A percentile compares a stretch with the other conserved stretches of the same genome.
Evolutionary conservation across 2,888 invertebrate species (phyloP).

Genomic region (Drosophila incognita): DNA sequence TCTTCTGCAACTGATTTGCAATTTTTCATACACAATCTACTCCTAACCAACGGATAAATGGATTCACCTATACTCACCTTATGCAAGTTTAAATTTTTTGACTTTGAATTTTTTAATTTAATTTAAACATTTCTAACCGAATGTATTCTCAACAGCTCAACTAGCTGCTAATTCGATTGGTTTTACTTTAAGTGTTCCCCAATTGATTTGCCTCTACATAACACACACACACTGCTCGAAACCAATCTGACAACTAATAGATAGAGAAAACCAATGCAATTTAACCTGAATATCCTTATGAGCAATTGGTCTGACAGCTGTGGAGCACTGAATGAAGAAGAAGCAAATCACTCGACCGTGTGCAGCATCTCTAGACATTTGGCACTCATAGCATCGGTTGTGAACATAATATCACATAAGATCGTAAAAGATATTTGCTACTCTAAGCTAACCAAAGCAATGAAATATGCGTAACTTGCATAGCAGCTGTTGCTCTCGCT

Average conservation of each 20-base stretch:
- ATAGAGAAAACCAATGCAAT: constrained; percentile 55
- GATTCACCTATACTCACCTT: neutral
- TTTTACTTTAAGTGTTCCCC: constrained; percentile 17
- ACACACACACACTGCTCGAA: neutral
- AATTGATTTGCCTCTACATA: constrained; percentile 29
- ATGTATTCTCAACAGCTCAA: constrained; percentile 12
- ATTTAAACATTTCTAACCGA: neutral
- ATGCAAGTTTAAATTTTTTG: neutral
- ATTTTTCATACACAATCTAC: neutral
- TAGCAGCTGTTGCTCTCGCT: neutral
- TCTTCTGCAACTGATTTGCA: neutral
- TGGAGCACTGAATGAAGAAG: neutral
- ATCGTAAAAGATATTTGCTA: constrained; percentile 37
- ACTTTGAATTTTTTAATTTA: too few species aligned
- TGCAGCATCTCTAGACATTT: constrained; percentile 35
- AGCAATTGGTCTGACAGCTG: constrained; percentile 30
- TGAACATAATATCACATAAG: constrained; percentile 27
- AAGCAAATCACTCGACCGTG: constrained; percentile 1
- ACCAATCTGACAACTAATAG: neutral
- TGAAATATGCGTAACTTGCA: constrained; percentile 49
- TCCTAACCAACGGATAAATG: neutral
- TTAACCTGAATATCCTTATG: constrained; percentile 59
- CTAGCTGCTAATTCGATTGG: constrained; percentile 36
- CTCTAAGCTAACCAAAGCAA: constrained; percentile 3
- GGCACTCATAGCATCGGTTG: constrained; percentile 31